Percentiles rank a stretch among this genome's conserved stretches.
Evolutionary conservation across 2,113 vertebrate species (phyloP).

Genomic region (Taurulus bubalis): DNA sequence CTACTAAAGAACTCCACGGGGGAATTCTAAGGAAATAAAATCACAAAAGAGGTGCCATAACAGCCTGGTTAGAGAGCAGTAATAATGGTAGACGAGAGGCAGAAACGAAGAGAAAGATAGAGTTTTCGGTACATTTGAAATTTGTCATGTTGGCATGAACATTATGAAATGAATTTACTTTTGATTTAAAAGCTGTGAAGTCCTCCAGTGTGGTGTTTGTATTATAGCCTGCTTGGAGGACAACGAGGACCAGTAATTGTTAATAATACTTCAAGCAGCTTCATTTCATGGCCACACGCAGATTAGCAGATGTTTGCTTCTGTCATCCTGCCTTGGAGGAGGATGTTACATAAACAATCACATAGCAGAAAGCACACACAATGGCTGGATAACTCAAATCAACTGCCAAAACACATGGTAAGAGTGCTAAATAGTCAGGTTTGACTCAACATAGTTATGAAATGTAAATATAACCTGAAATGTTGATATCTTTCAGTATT

Average conservation of each 20-base stretch:
- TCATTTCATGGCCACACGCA: constrained; percentile 65
- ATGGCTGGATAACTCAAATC: constrained; percentile 44
- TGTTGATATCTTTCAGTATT: constrained; percentile 30
- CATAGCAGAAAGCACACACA: constrained; percentile 54
- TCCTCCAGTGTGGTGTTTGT: constrained; percentile 22
- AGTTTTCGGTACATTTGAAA: constrained; percentile 30
- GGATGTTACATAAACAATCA: constrained; percentile 62
- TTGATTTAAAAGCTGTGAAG: constrained; percentile 50
- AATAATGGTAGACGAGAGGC: constrained; percentile 45
- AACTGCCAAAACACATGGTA: constrained; percentile 39
- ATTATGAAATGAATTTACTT: constrained; percentile 12
- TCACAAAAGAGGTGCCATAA: constrained; percentile 60
- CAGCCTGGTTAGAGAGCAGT: constrained; percentile 60
- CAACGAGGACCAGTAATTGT: constrained; percentile 53
- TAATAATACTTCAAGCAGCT: constrained; percentile 52
- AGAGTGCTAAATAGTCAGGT: constrained; percentile 37
- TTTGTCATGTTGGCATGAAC: constrained; percentile 40
- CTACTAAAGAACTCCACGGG: constrained; percentile 71
- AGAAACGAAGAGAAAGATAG: not conserved
- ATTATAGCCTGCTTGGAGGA: constrained; percentile 37
- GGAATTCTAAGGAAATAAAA: constrained; percentile 73
- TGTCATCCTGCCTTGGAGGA: constrained; percentile 55
- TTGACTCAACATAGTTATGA: constrained; percentile 32
- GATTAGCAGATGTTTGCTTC: constrained; percentile 70
- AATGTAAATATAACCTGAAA: constrained; percentile 20